Conservation (phyloP, 2,113 vertebrate species). For the Sterrhoptilus dennistouni region DNA sequence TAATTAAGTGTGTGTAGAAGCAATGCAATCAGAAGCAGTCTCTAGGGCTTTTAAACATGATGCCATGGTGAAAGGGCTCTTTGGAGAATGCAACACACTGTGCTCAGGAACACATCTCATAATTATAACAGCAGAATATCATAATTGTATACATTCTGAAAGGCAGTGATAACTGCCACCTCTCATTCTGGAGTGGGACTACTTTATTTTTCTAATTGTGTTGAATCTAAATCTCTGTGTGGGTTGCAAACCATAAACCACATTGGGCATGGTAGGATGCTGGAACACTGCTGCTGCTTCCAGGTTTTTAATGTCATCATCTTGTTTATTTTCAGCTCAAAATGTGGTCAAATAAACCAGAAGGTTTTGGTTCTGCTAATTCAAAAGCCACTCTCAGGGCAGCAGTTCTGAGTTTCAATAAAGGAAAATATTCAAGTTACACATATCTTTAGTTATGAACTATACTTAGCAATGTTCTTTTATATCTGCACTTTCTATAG, state of each 20-base stretch:
- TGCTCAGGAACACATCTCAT: background rate
- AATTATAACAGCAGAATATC: background rate
- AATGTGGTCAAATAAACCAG: background rate
- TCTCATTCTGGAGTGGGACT: background rate
- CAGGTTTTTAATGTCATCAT: background rate
- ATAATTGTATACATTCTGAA: background rate
- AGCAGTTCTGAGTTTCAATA: background rate
- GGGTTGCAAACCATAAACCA: background rate
- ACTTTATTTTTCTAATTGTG: background rate
- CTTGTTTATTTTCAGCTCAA: background rate
- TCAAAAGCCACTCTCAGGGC: background rate
- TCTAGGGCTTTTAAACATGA: background rate
- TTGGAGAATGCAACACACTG: background rate
- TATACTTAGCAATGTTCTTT: background rate
- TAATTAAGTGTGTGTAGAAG: background rate
- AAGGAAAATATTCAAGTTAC: background rate
- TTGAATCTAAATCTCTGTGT: background rate
- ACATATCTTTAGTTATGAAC: background rate
- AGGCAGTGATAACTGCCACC: conserved; percentile 27
- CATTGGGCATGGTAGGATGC: background rate
- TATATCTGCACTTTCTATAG: background rate
- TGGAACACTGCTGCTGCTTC: background rate
- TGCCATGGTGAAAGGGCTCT: background rate
- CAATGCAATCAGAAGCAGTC: background rate
- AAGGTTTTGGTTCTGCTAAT: background rate